Evolutionary conservation across 2,888 invertebrate genomes (phyloP), one percentile per base, ranked within the genome.

Genomic region (Melikaiella ostensackeni): DNA sequence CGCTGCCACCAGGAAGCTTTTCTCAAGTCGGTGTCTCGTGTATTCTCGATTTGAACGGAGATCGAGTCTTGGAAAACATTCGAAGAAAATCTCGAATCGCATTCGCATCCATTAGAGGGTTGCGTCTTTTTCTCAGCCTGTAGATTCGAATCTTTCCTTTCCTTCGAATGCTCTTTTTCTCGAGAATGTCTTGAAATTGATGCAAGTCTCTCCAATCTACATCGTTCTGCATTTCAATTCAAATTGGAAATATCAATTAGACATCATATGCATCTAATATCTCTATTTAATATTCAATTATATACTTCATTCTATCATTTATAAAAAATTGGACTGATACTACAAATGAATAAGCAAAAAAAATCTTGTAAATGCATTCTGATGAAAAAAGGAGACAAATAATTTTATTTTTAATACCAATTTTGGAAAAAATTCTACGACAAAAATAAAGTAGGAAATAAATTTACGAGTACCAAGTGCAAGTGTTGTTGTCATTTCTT

Each of bases 41-140:
- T 11, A 46, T 50, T 13, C 30, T 70, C 30, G 33, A 30, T 30
- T 70, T 70, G 50, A 50, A n/a, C 33, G 11, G 70, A 50, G n/a
- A 30, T 70, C 50, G 50, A 70, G 30, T 70, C 16, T 27, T 33
- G 19, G 46, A 9, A 8, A 70, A 30, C 13, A 50, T 30, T 27
- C 30, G 70, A 50, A 70, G 70, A n/a, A 50, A 70, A 30, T 30
- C 30, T 70, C n/a, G 50, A 50, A 70, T 70, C 55, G n/a, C 50
- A 70, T 70, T 70, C 70, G 16, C 50, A 70, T 55, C 33, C 50
- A 55, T 70, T 70, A 70, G 27, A 21, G n/a, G 30, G 46, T n/a
- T 50, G 70, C 38, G 19, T 24, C 30, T 50, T 33, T 50, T 70
- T 50, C 50, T 50, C 70, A 70, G 30, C 46, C 33, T 30, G 9